A percentile compares a stretch with the other conserved stretches of the same genome.
Conservation (phyloP, 2,113 vertebrate genomes). For the Anhinga rufa region DNA sequence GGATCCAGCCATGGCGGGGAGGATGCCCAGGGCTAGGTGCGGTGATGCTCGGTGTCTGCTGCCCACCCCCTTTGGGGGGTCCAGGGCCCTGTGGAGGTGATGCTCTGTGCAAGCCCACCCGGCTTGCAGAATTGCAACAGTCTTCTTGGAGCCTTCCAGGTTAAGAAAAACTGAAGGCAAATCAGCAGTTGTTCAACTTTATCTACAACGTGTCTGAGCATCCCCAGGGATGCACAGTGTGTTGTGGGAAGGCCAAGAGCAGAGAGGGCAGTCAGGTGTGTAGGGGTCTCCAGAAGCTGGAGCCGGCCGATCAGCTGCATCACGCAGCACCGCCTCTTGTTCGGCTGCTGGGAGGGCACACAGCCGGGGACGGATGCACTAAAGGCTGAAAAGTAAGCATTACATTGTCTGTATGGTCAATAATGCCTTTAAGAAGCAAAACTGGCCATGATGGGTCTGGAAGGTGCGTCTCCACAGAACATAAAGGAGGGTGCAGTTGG, state of each 20-base stretch:
- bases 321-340: background rate
- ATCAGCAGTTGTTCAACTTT: background rate
- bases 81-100: background rate
- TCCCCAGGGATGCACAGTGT: background rate
- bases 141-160: background rate
- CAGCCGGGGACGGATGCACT: rapidly evolving
- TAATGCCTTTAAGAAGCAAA: background rate
- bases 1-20: rapidly evolving
- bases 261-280: too few relatives aligned
- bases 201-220: rapidly evolving
- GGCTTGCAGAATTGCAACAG: background rate
- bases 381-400: rapidly evolving
- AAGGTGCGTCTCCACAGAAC: background rate
- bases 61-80: background rate
- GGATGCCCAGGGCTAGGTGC: background rate
- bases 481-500: background rate
- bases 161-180: background rate
- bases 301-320: background rate
- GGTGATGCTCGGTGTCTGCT: background rate
- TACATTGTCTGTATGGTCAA: background rate
- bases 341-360: rapidly evolving
- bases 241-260: background rate
- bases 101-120: background rate
- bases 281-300: too few relatives aligned
- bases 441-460: background rate